A percentile compares a stretch with the other conserved stretches of the same genome.
Conservation (phyloP, 2,888 invertebrate genomes). For the Baronia brevicornis region DNA sequence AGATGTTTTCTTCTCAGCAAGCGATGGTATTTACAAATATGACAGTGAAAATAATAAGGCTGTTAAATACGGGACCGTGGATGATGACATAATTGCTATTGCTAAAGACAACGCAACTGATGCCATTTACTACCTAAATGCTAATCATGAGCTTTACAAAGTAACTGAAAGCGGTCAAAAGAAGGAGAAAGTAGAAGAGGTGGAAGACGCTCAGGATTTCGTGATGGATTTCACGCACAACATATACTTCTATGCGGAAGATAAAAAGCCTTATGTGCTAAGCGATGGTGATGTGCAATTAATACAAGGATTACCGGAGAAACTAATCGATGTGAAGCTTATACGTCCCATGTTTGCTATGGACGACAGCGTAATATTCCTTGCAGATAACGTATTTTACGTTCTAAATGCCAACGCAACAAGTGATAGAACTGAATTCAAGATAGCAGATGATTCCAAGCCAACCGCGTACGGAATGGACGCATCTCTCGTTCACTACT, state of each 20-base stretch:
- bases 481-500: conserved; percentile 41
- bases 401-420: conserved; percentile 23
- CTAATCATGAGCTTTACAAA: conserved; percentile 40
- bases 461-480: conserved; percentile 47
- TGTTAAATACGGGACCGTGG: conserved; percentile 25
- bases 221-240: conserved; percentile 43
- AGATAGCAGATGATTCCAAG: conserved; percentile 23
- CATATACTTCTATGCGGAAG: conserved; percentile 38
- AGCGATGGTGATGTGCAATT: conserved; percentile 30
- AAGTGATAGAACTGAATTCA: conserved; percentile 25
- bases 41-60: conserved; percentile 16
- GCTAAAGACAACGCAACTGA: conserved; percentile 23
- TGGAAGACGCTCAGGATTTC: conserved; percentile 40
- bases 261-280: conserved; percentile 35
- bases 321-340: conserved; percentile 29
- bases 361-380: conserved; percentile 29
- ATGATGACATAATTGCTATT: conserved; percentile 25
- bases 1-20: conserved; percentile 18
- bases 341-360: conserved; percentile 37
- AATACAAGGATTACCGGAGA: conserved; percentile 39
- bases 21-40: conserved; percentile 22
- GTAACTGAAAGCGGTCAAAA: conserved; percentile 42
- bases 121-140: conserved; percentile 41
- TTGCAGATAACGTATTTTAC: conserved; percentile 35
- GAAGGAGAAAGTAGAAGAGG: conserved; percentile 34